Evolutionary conservation across 2,113 vertebrate genomes (phyloP).

Genomic region (Etheostoma spectabile): DNA sequence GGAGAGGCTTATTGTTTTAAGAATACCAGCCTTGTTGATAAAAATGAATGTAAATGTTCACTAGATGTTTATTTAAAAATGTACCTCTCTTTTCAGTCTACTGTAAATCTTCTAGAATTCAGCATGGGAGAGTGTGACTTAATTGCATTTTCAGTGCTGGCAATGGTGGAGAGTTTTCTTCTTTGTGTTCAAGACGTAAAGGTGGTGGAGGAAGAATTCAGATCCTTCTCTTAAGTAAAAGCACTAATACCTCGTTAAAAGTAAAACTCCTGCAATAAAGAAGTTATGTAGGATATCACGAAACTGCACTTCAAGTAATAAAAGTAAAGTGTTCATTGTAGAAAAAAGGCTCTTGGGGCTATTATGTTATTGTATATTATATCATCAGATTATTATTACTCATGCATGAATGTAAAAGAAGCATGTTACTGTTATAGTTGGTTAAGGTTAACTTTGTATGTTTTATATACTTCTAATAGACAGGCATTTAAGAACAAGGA

Average conservation of each 20-base stretch:
- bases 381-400: too few relatives aligned
- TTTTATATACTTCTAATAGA: neutral
- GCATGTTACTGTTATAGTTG: too few relatives aligned
- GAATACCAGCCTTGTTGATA: neutral
- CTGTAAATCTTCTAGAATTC: slow-evolving; percentile 38
- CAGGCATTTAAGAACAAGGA: neutral
- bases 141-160: slow-evolving; percentile 11
- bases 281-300: neutral
- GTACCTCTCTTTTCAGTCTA: neutral
- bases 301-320: too few relatives aligned
- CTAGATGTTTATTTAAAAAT: slow-evolving; percentile 44
- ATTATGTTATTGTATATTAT: too few relatives aligned
- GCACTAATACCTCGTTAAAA: neutral
- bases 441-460: neutral
- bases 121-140: slow-evolving; percentile 19
- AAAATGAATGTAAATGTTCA: slow-evolving; percentile 1
- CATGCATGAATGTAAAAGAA: neutral
- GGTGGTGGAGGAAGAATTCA: neutral
- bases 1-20: neutral
- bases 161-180: neutral
- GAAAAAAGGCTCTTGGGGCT: too few relatives aligned
- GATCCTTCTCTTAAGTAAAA: neutral
- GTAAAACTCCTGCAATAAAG: neutral
- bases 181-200: neutral
- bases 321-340: too few relatives aligned